Base-by-base conservation (phyloP, 2,888 invertebrate species). In the Eueremaeus valkanovi region DNA sequence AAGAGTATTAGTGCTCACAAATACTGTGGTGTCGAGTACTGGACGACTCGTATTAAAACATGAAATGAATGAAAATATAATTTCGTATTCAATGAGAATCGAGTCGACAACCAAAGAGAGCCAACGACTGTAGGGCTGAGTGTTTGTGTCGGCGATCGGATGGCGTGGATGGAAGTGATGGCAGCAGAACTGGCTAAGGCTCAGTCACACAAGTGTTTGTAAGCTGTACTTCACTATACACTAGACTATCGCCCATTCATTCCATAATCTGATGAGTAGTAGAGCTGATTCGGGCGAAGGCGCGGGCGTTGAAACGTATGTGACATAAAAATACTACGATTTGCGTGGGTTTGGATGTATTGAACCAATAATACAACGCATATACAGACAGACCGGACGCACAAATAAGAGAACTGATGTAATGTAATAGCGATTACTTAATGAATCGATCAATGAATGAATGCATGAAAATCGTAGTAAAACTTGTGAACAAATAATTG, bases 271-370 rank as follows among this genome's bases (percentile, higher is more conserved):
- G 18, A 24, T n/a, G n/a, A n/a, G n/a, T n/a, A n/a, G n/a, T n/a
- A n/a, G 61, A 21, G 61, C 13, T 31, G 31, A 8, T 58, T 16
- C 6, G 24, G 29, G 6, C 8, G 27, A 70, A 70, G 70, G 70
- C 70, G 70, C 70, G 70, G 70, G 70, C 70, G 70, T 70, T 70
- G 13, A n/a, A 45, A 9, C 18, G 42, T 70, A 70, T 45, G n/a
- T n/a, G 70, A 70, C 70, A 70, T 42, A 40, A 70, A 61, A 70
- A 70, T 70, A 70, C 70, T 70, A 70, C 42, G 70, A 16, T 29
- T 27, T 70, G 70, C 70, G 70, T 70, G 45, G 70, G 70, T 42
- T 66, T 70, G 9, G 18, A 70, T 70, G 27, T 45, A 70, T 40
- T 70, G 70, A 70, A 42, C 70, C 42, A 70, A 40, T 70, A 70